Percentiles rank a stretch among this genome's conserved stretches.
Conservation (phyloP, 2,113 vertebrate genomes). For the Antechinus stuartii region DNA sequence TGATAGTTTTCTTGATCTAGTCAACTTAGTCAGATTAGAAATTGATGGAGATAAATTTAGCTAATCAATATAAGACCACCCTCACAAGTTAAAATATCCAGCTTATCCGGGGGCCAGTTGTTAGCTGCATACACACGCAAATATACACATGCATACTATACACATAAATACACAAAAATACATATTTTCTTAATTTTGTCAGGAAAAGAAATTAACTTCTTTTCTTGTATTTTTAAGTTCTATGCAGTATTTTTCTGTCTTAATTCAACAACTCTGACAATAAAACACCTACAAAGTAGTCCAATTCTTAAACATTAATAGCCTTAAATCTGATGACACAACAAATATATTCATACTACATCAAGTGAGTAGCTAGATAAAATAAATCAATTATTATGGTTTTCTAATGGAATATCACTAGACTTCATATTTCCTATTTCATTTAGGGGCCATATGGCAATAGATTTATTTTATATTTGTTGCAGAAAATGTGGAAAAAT, state of each 20-base stretch:
- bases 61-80: neutral
- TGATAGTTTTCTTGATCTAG: neutral
- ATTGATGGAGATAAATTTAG: neutral
- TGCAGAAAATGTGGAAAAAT: conserved; percentile 59
- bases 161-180: neutral
- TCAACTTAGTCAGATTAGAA: neutral
- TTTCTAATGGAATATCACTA: conserved; percentile 71
- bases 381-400: conserved; percentile 73
- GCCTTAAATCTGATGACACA: neutral
- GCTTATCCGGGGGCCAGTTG: neutral
- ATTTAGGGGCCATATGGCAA: conserved; percentile 66
- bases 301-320: conserved; percentile 52
- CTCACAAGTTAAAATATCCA: neutral
- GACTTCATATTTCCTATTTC: conserved; percentile 66
- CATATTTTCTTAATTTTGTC: neutral
- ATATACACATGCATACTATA: neutral
- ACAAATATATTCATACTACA: conserved; percentile 37
- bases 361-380: conserved; percentile 50
- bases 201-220: neutral
- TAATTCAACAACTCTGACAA: conserved; percentile 51
- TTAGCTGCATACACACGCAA: neutral
- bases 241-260: conserved; percentile 37
- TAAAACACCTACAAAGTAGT: neutral
- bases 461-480: conserved; percentile 69
- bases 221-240: conserved; percentile 8